Evolutionary conservation across 2,888 invertebrate species (phyloP).

Genomic region (Pollenia amentaria): DNA sequence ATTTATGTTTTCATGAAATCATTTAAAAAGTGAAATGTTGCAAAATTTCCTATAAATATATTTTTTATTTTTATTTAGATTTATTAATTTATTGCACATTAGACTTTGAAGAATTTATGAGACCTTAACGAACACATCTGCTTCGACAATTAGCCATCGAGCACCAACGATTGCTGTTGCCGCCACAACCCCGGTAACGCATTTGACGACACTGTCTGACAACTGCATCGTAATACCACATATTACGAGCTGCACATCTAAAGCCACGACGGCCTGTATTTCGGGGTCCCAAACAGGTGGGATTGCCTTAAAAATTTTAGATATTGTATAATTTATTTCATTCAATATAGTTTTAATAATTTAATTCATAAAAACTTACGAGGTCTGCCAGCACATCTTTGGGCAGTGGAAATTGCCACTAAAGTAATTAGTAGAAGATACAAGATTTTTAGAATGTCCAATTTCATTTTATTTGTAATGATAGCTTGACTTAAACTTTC

Average conservation of each 20-base stretch:
- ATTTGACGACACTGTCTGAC: slow-evolving; percentile 5
- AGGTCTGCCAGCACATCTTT: slow-evolving; percentile 8
- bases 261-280: neutral
- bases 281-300: neutral
- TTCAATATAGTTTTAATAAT: too few species aligned
- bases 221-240: slow-evolving; percentile 33
- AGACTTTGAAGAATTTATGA: neutral
- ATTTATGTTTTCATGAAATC: too few species aligned
- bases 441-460: neutral
- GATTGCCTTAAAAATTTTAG: neutral
- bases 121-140: neutral
- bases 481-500: too few species aligned
- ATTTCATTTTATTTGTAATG: too few species aligned
- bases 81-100: neutral
- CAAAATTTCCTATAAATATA: too few species aligned
- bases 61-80: neutral
- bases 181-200: slow-evolving; percentile 27
- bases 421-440: neutral
- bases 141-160: neutral
- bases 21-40: too few species aligned
- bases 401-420: neutral
- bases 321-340: neutral
- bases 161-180: slow-evolving; percentile 52
- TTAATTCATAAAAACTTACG: slow-evolving; percentile 1
- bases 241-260: neutral